These are phyloP conservation scores for Drosophila barbarae DNA, from an alignment of 2,888 invertebrate species.

Conservation along the genomic window DNA sequence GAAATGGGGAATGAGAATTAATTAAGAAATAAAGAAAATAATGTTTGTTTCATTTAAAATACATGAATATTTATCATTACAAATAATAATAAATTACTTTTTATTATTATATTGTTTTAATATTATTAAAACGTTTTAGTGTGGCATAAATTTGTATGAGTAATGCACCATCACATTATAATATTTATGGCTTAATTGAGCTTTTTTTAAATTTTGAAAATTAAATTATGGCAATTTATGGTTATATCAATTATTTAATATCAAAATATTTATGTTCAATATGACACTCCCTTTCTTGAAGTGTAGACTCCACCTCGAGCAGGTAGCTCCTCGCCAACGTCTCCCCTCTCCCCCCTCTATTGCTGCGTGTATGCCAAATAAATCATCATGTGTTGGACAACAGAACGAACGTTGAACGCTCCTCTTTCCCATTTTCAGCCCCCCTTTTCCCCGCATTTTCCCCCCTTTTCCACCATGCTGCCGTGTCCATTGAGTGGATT, in stretches of 20 bases:
- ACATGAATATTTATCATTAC: background rate
- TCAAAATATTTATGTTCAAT: no score
- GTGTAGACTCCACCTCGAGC: conserved; percentile 29
- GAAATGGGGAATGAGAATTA: background rate
- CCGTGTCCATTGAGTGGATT: conserved; percentile 25
- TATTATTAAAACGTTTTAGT: no score
- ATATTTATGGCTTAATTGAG: background rate
- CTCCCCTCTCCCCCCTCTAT: conserved; percentile 2
- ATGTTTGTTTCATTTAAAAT: background rate
- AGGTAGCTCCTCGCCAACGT: conserved; percentile 35
- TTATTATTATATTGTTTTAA: background rate
- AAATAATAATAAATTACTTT: background rate
- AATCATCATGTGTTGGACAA: conserved; percentile 68
- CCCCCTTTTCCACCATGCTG: background rate
- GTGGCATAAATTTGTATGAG: background rate
- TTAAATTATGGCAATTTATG: no score
- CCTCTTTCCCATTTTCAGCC: conserved; percentile 39
- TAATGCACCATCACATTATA: background rate
- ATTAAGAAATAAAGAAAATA: background rate
- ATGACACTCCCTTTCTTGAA: background rate
- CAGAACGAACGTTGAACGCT: conserved; percentile 54
- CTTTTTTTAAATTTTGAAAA: no score
- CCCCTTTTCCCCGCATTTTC: background rate
- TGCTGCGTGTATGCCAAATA: conserved; percentile 68
- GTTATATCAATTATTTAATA: no score